phyloP scores from a whole-genome alignment of 2,888 invertebrate genomes.

The Conops quadrifasciatus region DNA sequence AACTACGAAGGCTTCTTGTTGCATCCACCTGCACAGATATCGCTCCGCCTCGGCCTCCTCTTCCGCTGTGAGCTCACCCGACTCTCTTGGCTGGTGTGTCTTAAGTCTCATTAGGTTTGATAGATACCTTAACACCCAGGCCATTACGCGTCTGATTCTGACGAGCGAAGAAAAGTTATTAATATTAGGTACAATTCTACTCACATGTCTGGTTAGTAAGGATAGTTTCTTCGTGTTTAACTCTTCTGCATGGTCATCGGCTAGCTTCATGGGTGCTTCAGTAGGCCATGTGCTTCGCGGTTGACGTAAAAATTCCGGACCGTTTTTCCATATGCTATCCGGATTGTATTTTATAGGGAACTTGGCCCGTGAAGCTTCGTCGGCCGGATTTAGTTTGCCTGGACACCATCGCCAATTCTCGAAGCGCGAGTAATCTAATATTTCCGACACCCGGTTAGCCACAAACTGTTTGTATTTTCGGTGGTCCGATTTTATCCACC shows the following conservation, averaged over 20 bases:
- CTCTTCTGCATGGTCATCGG: no score
- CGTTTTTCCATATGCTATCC: conserved; percentile 30
- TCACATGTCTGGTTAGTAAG: not conserved
- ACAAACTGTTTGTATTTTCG: conserved; percentile 26
- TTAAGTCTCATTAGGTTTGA: not conserved
- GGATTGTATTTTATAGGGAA: conserved; percentile 16
- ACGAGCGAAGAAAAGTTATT: not conserved
- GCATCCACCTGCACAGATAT: not conserved
- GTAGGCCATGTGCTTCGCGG: conserved; percentile 9
- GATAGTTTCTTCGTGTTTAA: no score
- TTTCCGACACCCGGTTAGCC: conserved; percentile 27
- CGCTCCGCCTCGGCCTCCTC: not conserved
- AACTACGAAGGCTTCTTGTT: not conserved
- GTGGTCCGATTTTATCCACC: conserved; percentile 28
- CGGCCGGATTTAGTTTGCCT: conserved; percentile 31
- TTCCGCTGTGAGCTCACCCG: not conserved
- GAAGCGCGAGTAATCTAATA: conserved; percentile 31
- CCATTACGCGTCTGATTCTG: not conserved
- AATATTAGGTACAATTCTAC: not conserved
- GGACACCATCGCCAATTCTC: conserved; percentile 36
- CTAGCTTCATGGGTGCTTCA: not conserved
- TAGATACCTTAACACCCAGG: not conserved
- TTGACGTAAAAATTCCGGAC: conserved; percentile 26
- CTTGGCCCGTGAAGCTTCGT: conserved; percentile 29
- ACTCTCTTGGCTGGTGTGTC: no score